Percentiles rank a stretch among this genome's conserved stretches.
Conservation (phyloP, 2,113 vertebrate genomes). For the Tympanuchus pallidicinctus region DNA sequence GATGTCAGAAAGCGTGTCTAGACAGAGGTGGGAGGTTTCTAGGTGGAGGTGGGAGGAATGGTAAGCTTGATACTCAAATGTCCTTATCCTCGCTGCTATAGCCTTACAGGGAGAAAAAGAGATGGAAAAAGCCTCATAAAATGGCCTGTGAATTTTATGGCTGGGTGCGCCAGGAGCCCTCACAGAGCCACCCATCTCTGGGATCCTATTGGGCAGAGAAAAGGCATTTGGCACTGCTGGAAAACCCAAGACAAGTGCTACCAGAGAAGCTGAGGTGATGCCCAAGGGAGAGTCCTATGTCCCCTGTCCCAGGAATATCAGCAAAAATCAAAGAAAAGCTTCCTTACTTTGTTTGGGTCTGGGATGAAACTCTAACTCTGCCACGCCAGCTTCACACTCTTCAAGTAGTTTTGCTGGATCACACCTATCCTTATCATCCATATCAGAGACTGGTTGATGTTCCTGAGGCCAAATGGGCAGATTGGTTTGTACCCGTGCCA, state of each 20-base stretch:
- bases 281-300: rapidly evolving
- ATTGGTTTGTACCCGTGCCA: background rate
- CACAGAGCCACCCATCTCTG: rapidly evolving
- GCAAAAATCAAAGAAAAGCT: background rate
- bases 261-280: background rate
- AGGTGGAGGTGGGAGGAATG: background rate
- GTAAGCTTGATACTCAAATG: constrained; percentile 1
- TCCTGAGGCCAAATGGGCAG: background rate
- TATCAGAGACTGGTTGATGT: background rate
- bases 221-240: rapidly evolving
- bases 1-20: constrained; percentile 39
- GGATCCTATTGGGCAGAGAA: background rate
- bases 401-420: background rate
- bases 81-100: background rate
- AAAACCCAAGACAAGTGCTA: background rate
- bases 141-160: background rate
- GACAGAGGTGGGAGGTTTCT: constrained; percentile 56
- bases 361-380: background rate
- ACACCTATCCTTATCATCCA: background rate
- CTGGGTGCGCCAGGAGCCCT: background rate
- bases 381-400: rapidly evolving
- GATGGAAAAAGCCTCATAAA: background rate
- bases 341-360: background rate
- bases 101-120: background rate
- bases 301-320: background rate